These are phyloP conservation scores for Hesperophylax magnus DNA, from an alignment of 1,140 invertebrate species.

Conservation along the genomic window DNA sequence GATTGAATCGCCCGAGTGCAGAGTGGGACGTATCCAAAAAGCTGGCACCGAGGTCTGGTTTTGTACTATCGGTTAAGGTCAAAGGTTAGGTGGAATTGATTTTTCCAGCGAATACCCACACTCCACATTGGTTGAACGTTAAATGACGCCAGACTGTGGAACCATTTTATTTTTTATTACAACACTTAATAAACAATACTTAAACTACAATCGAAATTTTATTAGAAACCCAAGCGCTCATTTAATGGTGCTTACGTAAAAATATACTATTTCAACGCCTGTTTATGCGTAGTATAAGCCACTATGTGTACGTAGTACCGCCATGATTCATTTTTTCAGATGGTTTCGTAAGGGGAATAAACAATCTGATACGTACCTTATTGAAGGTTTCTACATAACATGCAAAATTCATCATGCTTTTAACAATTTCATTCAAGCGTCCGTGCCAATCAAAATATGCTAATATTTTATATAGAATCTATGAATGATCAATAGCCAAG, in stretches of 20 bases:
- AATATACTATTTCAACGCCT: too few relatives aligned
- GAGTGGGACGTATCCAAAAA: conserved; percentile 21
- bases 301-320: too few relatives aligned
- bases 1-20: conserved; percentile 18
- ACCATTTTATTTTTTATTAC: background rate
- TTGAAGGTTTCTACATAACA: too few relatives aligned
- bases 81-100: conserved; percentile 25
- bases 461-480: conserved; percentile 2
- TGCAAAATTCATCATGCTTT: too few relatives aligned
- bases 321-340: background rate
- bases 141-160: background rate
- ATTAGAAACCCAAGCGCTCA: too few relatives aligned
- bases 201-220: background rate
- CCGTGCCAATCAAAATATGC: conserved; percentile 29
- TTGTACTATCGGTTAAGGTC: conserved; percentile 23
- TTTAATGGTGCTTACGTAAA: too few relatives aligned
- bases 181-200: background rate
- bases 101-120: background rate
- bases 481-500: conserved; percentile 7
- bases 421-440: too few relatives aligned
- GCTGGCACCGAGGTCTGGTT: conserved; percentile 9
- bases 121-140: background rate
- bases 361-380: too few relatives aligned
- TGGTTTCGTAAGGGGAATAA: background rate
- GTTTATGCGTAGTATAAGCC: too few relatives aligned